phyloP scores from a whole-genome alignment of 2,888 invertebrate genomes.

The Nymphalis c-album region DNA sequence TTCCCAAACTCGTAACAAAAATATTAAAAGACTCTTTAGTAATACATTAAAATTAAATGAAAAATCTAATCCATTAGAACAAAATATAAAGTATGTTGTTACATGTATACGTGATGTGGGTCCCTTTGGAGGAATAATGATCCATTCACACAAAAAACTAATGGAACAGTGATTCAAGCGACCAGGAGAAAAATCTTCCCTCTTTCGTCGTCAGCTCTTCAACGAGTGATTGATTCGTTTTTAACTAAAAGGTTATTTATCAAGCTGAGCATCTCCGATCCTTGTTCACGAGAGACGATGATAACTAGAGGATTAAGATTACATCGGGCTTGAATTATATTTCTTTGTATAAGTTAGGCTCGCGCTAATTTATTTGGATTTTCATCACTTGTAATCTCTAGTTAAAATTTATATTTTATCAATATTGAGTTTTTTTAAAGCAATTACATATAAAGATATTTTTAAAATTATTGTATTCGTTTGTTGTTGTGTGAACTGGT shows the following conservation, averaged over 20 bases:
- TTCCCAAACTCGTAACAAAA: too few species aligned
- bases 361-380: too few species aligned
- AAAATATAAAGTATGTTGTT: slow-evolving; percentile 4
- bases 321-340: slow-evolving; percentile 21
- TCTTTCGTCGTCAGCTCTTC: slow-evolving; percentile 39
- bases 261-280: slow-evolving; percentile 38
- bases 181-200: slow-evolving; percentile 32
- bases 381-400: too few species aligned
- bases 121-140: slow-evolving; percentile 28
- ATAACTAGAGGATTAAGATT: slow-evolving; percentile 29
- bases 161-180: slow-evolving; percentile 39
- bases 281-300: slow-evolving; percentile 31
- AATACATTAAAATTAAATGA: neutral
- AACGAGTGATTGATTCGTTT: slow-evolving; percentile 42
- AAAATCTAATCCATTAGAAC: slow-evolving; percentile 8
- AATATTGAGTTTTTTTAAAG: too few species aligned
- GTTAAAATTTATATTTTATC: too few species aligned
- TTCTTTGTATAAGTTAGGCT: neutral
- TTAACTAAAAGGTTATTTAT: slow-evolving; percentile 44
- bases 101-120: slow-evolving; percentile 31
- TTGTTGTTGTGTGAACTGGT: too few species aligned
- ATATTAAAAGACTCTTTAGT: neutral
- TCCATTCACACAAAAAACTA: slow-evolving; percentile 37
- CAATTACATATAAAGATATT: too few species aligned
- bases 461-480: too few species aligned